phyloP scores from a whole-genome alignment of 2,888 invertebrate species.

The Apamea epomidion region DNA sequence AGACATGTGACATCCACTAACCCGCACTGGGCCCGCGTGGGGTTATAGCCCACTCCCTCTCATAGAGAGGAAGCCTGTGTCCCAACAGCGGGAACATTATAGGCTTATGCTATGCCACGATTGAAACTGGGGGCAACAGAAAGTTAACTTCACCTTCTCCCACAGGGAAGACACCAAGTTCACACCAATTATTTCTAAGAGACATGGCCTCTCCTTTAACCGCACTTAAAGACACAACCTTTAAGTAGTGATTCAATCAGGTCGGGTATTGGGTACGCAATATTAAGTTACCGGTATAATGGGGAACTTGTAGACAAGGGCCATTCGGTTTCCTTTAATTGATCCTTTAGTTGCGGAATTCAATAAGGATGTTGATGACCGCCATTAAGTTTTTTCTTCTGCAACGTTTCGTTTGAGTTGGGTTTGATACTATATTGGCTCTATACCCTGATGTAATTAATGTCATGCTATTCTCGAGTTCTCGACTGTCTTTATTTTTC shows the following conservation, averaged over 20 bases:
- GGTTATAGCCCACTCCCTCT: too few relatives aligned
- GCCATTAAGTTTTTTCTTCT: conserved; percentile 34
- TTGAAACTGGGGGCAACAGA: background rate
- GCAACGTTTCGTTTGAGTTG: conserved; percentile 7
- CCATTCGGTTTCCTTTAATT: conserved; percentile 45
- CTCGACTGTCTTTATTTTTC: background rate
- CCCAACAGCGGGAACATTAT: too few relatives aligned
- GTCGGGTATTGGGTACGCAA: conserved; percentile 19
- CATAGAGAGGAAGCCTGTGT: too few relatives aligned
- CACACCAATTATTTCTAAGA: background rate
- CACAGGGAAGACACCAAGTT: background rate
- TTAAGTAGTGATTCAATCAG: conserved; percentile 41
- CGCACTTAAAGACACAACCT: conserved; percentile 34
- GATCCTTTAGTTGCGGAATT: conserved; percentile 35
- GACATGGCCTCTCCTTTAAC: background rate
- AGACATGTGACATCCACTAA: background rate
- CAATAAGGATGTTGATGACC: conserved; percentile 35
- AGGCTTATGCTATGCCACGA: too few relatives aligned
- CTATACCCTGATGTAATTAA: background rate
- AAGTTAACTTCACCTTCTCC: background rate
- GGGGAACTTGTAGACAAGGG: conserved; percentile 43
- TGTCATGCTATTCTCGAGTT: background rate
- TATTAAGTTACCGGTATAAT: conserved; percentile 57
- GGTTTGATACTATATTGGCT: background rate
- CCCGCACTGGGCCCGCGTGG: background rate